phyloP scores from a whole-genome alignment of 2,113 vertebrate genomes.

The Varanus komodoensis region DNA sequence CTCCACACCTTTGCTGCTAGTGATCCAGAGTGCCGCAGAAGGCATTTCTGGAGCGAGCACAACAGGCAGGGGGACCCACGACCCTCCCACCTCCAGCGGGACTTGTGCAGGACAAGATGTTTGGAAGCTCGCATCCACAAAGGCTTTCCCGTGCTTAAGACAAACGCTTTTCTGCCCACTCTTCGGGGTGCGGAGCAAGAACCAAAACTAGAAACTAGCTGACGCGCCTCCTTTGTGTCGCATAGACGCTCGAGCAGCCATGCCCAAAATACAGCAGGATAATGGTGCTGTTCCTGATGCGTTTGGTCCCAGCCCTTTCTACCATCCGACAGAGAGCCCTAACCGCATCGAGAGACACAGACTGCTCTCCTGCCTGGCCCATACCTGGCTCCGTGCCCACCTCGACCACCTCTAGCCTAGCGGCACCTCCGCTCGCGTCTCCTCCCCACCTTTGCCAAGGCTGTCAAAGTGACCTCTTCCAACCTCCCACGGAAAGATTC shows the following conservation, averaged over 20 bases:
- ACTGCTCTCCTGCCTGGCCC: background rate
- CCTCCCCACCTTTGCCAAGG: background rate
- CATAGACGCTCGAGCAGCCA: background rate
- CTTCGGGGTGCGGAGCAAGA: too few relatives aligned
- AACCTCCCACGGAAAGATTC: background rate
- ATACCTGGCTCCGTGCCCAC: background rate
- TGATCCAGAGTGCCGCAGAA: background rate
- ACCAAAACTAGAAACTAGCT: background rate
- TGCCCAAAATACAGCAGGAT: conserved; percentile 44
- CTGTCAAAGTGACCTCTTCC: background rate
- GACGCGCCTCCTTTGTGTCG: background rate
- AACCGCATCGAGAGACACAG: background rate
- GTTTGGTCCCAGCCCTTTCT: background rate
- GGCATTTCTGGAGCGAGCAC: background rate
- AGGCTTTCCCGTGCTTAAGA: background rate
- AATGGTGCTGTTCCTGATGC: conserved; percentile 23
- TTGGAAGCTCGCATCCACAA: background rate
- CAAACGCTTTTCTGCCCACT: background rate
- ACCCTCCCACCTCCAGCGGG: background rate
- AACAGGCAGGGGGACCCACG: too few relatives aligned
- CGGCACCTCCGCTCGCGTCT: background rate
- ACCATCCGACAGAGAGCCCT: background rate
- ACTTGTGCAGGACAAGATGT: too few relatives aligned
- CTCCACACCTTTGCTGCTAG: background rate
- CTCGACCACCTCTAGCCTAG: background rate